Base-by-base conservation (phyloP, 2,888 invertebrate species). In the Agrotis clavis region DNA sequence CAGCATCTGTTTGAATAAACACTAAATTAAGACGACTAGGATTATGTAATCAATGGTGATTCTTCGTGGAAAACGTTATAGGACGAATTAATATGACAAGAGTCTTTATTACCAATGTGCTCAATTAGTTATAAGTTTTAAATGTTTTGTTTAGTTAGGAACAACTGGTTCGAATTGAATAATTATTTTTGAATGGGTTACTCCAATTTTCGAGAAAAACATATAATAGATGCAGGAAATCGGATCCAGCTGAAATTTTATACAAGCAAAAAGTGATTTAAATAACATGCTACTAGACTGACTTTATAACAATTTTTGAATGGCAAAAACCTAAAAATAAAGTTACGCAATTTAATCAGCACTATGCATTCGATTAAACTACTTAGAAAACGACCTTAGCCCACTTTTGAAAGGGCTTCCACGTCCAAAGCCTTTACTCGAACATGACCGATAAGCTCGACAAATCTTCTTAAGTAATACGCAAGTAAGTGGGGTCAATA, bases 341-440 rank as follows among this genome's bases (percentile, higher is more conserved):
- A 25, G 25, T 25, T 25, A 25, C n/a, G n/a, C n/a, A 25, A 25
- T 25, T 25, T 25, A 25, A 25, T 25, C 25, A 25, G 35, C 35
- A 35, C 35, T 35, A 7, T 53, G 45, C 61, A 71, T 71, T 21
- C 62, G 47, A 48, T 71, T 54, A 16, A 35, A 62, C 62, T 57
- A 50, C 14, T 60, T 60, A 19, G 4, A 1, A 9, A 61, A 16
- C 19, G 47, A 19, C 62, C 72, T 54, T 71, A 41, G 48, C 62
- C 54, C 11, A 71, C 47, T 61, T 62, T 63, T 14, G 19, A 21
- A 63, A 71, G 64, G 72, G 54, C 71, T 73, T 73, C 64, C 19
- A 71, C n/a, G n/a, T 13, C 35, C n/a, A 16, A 7, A n/a, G 51
- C 21, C 21, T 53, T 35, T 48, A 18, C 1, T 54, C 19, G 47